Evolutionary conservation across 2,113 vertebrate species (phyloP).

Genomic region (Ailuropoda melanoleuca): DNA sequence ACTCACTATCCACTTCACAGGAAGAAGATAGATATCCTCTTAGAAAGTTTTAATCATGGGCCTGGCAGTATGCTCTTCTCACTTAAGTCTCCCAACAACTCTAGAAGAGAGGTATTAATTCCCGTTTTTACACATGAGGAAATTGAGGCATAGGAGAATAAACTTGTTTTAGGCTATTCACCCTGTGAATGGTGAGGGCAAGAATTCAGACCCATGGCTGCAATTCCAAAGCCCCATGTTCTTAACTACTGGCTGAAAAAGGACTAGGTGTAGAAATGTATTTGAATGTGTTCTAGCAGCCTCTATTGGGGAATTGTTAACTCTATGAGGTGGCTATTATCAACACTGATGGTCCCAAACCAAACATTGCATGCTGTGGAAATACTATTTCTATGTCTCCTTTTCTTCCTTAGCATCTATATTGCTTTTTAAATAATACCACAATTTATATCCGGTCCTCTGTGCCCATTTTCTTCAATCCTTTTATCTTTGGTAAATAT

Average conservation of each 20-base stretch:
- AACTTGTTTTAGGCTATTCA: neutral
- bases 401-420: neutral
- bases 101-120: neutral
- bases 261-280: neutral
- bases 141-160: neutral
- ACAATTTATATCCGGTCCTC: neutral
- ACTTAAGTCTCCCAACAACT: neutral
- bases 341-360: neutral
- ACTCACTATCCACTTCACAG: neutral
- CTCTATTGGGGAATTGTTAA: neutral
- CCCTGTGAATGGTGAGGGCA: neutral
- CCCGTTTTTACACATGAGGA: neutral
- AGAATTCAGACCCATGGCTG: neutral
- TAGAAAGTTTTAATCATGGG: constrained; percentile 18
- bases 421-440: constrained; percentile 3
- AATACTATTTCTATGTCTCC: neutral
- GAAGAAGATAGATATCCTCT: neutral
- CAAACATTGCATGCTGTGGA: neutral
- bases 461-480: neutral
- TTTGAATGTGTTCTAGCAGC: neutral
- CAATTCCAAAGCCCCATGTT: neutral
- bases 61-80: neutral
- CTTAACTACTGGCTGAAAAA: neutral
- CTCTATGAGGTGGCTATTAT: neutral
- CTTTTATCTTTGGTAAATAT: neutral